Conservation (phyloP, 2,113 vertebrate genomes). For the Corydoras sp. region DNA sequence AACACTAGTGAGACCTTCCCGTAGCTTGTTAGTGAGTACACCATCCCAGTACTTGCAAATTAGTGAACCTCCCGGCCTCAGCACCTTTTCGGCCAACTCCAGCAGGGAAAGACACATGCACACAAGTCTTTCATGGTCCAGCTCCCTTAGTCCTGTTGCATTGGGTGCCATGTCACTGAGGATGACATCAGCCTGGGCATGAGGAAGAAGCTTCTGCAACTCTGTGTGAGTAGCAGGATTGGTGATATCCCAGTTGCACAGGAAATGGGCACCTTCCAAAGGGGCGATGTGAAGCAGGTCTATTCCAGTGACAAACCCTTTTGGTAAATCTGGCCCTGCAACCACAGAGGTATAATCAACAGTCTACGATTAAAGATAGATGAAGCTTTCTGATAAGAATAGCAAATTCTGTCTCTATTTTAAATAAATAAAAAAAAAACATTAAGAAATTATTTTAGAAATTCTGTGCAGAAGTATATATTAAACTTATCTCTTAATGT, state of each 20-base stretch:
- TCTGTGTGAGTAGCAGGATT: slow-evolving; percentile 57
- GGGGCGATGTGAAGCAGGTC: slow-evolving; percentile 77
- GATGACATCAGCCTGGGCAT: slow-evolving; percentile 72
- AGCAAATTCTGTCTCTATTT: no score
- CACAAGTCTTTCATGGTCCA: slow-evolving; percentile 83
- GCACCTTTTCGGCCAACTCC: slow-evolving; percentile 64
- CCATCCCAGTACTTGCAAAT: slow-evolving; percentile 94
- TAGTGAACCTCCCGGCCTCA: slow-evolving; percentile 70
- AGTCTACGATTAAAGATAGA: not conserved
- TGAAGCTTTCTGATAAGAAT: no score
- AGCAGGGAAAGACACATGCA: slow-evolving; percentile 72
- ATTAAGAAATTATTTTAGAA: no score
- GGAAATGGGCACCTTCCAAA: slow-evolving; percentile 81
- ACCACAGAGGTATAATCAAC: slow-evolving; percentile 18
- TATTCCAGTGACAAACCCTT: slow-evolving; percentile 79
- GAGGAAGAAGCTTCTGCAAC: slow-evolving; percentile 73
- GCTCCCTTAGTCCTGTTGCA: slow-evolving; percentile 77
- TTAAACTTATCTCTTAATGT: no score
- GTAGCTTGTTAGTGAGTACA: slow-evolving; percentile 59
- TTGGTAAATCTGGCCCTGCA: slow-evolving; percentile 66
- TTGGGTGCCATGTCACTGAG: slow-evolving; percentile 95
- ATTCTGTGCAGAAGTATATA: no score
- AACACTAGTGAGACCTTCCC: slow-evolving; percentile 60
- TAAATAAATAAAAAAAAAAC: no score
- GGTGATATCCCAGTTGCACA: slow-evolving; percentile 71